Evolutionary conservation across 2,888 invertebrate species (phyloP).

Genomic region (Ophion slaviceki): DNA sequence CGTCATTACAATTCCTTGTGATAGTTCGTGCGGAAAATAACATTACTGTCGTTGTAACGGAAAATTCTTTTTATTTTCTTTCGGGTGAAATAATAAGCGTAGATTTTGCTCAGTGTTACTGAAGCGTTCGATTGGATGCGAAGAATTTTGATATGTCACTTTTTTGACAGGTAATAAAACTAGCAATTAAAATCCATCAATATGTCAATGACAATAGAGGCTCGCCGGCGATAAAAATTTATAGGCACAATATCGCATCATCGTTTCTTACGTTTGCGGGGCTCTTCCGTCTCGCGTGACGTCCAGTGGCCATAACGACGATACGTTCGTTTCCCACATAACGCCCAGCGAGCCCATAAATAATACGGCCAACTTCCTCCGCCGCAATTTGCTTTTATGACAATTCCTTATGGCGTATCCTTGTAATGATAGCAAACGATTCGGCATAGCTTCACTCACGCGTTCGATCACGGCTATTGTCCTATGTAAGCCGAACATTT

Average conservation of each 20-base stretch:
- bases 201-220: slow-evolving; percentile 1
- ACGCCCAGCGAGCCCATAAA: slow-evolving; percentile 63
- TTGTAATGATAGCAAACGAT: slow-evolving; percentile 17
- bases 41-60: neutral
- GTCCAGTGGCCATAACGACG: slow-evolving; percentile 62
- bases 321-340: slow-evolving; percentile 66
- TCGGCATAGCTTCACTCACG: neutral
- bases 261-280: slow-evolving; percentile 35
- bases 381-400: slow-evolving; percentile 38
- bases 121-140: too few species aligned
- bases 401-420: slow-evolving; percentile 11
- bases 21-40: neutral
- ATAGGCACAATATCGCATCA: slow-evolving; percentile 3
- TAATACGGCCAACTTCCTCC: slow-evolving; percentile 63
- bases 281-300: slow-evolving; percentile 48
- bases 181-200: slow-evolving; percentile 14
- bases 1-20: neutral
- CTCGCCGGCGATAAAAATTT: slow-evolving; percentile 6
- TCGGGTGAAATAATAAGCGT: too few species aligned
- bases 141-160: too few species aligned
- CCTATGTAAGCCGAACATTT: neutral
- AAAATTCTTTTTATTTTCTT: too few species aligned
- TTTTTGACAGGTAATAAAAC: neutral
- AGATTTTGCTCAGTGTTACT: too few species aligned
- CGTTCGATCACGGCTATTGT: neutral